Evolutionary conservation across 1,140 invertebrate genomes (phyloP).

Genomic region (Meloidogyne floridensis): DNA sequence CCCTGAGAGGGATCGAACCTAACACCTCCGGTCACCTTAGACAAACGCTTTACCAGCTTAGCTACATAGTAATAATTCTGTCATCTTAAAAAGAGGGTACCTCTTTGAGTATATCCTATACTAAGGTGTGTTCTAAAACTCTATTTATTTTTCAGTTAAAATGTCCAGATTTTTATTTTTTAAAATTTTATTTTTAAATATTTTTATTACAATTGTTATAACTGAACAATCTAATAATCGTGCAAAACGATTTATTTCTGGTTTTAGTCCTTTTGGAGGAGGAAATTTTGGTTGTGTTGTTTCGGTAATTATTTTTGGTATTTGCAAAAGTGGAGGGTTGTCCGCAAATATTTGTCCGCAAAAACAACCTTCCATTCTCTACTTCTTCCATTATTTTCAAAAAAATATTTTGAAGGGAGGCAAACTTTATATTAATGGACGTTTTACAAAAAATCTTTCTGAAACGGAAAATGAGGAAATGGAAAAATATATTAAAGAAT

Average conservation of each 20-base stretch:
- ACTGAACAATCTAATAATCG: conserved; percentile 12
- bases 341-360: too few species aligned
- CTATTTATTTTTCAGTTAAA: too few species aligned
- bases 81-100: too few species aligned
- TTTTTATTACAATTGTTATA: not conserved
- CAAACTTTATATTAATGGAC: conserved; percentile 35
- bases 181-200: not conserved
- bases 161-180: too few species aligned
- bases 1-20: too few species aligned
- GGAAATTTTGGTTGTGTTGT: conserved; percentile 41
- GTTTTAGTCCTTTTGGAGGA: conserved; percentile 42
- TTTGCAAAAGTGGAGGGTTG: not conserved
- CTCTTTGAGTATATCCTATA: too few species aligned
- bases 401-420: not conserved
- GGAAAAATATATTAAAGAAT: conserved; percentile 29
- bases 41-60: too few species aligned
- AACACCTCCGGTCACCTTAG: too few species aligned
- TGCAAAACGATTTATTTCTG: conserved; percentile 38
- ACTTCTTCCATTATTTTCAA: too few species aligned
- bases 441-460: conserved; percentile 39
- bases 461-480: conserved; percentile 42
- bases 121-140: too few species aligned
- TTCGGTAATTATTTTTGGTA: conserved; percentile 29
- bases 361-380: not conserved
- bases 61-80: too few species aligned